Conservation (phyloP, 1,140 invertebrate species). For the Lordiphosa collinella region DNA sequence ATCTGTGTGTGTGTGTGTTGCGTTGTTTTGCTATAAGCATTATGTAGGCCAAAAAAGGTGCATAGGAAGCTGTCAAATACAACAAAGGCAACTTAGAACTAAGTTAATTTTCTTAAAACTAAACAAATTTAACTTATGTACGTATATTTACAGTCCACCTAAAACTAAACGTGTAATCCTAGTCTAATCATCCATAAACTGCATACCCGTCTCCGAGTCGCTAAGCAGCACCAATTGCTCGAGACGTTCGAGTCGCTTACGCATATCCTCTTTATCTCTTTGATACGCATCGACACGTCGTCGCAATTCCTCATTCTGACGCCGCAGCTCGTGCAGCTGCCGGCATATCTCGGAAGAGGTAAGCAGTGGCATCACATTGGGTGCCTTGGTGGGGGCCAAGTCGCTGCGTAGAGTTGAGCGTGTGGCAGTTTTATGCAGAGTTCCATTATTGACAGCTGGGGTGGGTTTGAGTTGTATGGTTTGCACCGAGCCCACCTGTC, state of each 20-base stretch:
- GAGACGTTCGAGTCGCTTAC: constrained; percentile 58
- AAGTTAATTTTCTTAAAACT: constrained; percentile 6
- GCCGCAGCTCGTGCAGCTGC: constrained; percentile 64
- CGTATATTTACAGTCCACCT: neutral
- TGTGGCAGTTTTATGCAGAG: constrained; percentile 20
- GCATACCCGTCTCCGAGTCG: constrained; percentile 44
- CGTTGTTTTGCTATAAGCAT: constrained; percentile 13
- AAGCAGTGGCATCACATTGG: constrained; percentile 64
- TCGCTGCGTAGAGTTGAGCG: constrained; percentile 19
- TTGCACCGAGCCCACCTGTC: constrained; percentile 63
- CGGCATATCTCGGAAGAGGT: constrained; percentile 68
- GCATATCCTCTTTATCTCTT: constrained; percentile 62
- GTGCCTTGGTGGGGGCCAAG: constrained; percentile 17
- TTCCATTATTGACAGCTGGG: constrained; percentile 41
- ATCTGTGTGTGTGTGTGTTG: constrained; percentile 8
- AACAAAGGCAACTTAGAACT: constrained; percentile 21
- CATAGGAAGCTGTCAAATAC: constrained; percentile 24
- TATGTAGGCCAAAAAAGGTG: constrained; percentile 24
- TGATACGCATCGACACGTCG: constrained; percentile 45
- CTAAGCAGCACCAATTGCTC: constrained; percentile 60
- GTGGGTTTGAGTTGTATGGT: constrained; percentile 55
- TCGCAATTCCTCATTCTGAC: constrained; percentile 69
- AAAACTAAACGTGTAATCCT: constrained; percentile 17
- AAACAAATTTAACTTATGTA: neutral
- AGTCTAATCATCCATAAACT: constrained; percentile 50